Evolutionary conservation across 2,797 vertebrate genomes (phyloP), one percentile per base, ranked within the genome.

Genomic region (Orestias chungarensis): DNA sequence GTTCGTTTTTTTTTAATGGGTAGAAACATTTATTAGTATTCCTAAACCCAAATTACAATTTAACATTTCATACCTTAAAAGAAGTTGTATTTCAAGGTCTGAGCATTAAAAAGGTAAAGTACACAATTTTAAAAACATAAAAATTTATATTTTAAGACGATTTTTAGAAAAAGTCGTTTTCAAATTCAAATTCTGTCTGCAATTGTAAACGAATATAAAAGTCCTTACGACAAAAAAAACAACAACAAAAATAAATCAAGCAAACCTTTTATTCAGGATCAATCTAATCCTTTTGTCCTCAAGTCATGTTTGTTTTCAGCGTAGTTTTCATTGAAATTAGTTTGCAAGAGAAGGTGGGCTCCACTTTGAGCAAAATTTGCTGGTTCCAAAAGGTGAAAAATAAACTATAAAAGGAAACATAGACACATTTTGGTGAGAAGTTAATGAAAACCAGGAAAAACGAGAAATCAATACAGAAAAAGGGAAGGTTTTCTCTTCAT

Each of bases 401-500:
- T n/a, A 33, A n/a, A 59, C 5, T 61, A 38, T 50, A 50, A 50
- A 50, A 9, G 47, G 29, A n/a, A 20, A 27, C 3, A 25, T 50
- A 20, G 54, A 46, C 42, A 40, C 44, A 62, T 50, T 49, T 27
- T 6, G 3, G 68, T 54, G 25, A 29, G 42, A 50, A 33, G 49
- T 52, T 59, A 74, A 73, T 73, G 49, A 69, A 73, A 72, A 49
- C 50, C 23, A 1, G 40, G 8, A 38, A 29, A 66, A 8, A 9
- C 17, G 4, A 49, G 18, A 25, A 42, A 57, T 69, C 40, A 74
- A 65, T 46, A 62, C n/a, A 55, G 33, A 72, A 46, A 55, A 43
- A 44, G 20, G n/a, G 10, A 3, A 25, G 66, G 43, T 43, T 70
- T 80, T 66, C 33, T 68, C 71, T 82, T 61, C 38, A 74, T 61